Percentiles rank a stretch among this genome's conserved stretches.
These are phyloP conservation scores for Leptura quadrifasciata DNA, from an alignment of 2,888 invertebrate genomes.

Conservation along the genomic window DNA sequence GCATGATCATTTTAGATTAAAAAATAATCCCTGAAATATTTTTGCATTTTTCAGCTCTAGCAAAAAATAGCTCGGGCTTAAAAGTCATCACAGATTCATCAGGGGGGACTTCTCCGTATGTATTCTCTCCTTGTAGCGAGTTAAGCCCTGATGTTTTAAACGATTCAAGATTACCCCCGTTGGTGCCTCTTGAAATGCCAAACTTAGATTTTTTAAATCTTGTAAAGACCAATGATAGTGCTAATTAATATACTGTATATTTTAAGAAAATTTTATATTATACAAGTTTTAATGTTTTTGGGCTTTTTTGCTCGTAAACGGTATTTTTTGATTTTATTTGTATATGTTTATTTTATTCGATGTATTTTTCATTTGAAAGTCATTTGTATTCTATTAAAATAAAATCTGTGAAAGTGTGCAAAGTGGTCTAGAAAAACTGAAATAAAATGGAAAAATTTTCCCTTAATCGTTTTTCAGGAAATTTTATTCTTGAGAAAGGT, in stretches of 20 bases:
- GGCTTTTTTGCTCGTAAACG: not conserved
- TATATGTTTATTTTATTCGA: not conserved
- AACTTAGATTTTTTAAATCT: conserved; percentile 75
- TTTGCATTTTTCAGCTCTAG: conserved; percentile 59
- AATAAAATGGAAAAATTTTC: no score
- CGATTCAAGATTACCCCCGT: conserved; percentile 71
- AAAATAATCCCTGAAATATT: not conserved
- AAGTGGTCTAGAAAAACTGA: no score
- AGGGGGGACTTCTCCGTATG: conserved; percentile 71
- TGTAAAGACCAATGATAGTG: conserved; percentile 51
- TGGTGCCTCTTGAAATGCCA: conserved; percentile 80
- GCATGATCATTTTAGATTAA: not conserved
- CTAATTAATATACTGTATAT: conserved; percentile 26
- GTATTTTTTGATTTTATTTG: not conserved
- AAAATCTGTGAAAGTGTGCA: not conserved
- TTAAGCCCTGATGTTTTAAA: conserved; percentile 70
- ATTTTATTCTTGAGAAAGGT: no score
- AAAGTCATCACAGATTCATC: conserved; percentile 71
- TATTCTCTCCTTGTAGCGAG: conserved; percentile 72
- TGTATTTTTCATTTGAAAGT: not conserved
- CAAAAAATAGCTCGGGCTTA: conserved; percentile 62
- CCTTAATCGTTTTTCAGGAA: no score
- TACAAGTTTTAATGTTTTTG: not conserved
- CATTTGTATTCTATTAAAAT: not conserved
- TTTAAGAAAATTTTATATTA: not conserved